Conservation (phyloP, 2,888 invertebrate species). For the Drosophila ezoana region DNA sequence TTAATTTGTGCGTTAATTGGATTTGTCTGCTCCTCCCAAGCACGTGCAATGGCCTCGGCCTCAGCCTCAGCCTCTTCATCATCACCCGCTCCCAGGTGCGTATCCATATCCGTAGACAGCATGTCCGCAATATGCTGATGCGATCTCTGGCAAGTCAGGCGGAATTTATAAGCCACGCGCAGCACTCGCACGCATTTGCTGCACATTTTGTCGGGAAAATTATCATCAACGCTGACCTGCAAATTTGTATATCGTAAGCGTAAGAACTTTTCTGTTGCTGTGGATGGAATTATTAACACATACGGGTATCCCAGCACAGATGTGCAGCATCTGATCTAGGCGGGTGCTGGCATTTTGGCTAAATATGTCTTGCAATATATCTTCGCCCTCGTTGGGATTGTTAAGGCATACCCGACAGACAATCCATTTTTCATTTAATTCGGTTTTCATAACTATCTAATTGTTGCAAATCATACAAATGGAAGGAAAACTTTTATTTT, state of each 20-base stretch:
- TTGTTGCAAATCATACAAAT: slow-evolving; percentile 24
- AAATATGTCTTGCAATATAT: slow-evolving; percentile 76
- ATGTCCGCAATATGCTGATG: slow-evolving; percentile 79
- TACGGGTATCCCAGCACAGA: slow-evolving; percentile 82
- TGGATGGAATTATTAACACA: too few relatives aligned
- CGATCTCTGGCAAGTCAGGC: slow-evolving; percentile 78
- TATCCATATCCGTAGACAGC: slow-evolving; percentile 40
- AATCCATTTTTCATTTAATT: slow-evolving; percentile 75
- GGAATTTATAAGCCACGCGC: slow-evolving; percentile 78
- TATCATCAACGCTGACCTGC: slow-evolving; percentile 78
- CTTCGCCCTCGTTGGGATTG: slow-evolving; percentile 61
- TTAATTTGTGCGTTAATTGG: slow-evolving; percentile 37
- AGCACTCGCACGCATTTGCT: slow-evolving; percentile 72
- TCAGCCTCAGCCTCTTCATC: slow-evolving; percentile 49
- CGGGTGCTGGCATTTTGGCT: slow-evolving; percentile 75
- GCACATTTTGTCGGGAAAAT: slow-evolving; percentile 82
- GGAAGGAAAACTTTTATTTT: slow-evolving; percentile 18
- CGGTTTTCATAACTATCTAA: slow-evolving; percentile 70
- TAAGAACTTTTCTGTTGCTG: too few relatives aligned
- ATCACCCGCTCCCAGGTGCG: slow-evolving; percentile 5
- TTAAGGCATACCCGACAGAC: slow-evolving; percentile 80
- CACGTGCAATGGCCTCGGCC: slow-evolving; percentile 45
- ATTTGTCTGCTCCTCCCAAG: slow-evolving; percentile 59
- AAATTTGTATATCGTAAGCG: neutral
- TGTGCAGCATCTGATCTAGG: slow-evolving; percentile 81